A percentile compares a stretch with the other conserved stretches of the same genome.
These are phyloP conservation scores for Heliconius melpomene DNA, from an alignment of 1,140 invertebrate species.

Conservation along the genomic window DNA sequence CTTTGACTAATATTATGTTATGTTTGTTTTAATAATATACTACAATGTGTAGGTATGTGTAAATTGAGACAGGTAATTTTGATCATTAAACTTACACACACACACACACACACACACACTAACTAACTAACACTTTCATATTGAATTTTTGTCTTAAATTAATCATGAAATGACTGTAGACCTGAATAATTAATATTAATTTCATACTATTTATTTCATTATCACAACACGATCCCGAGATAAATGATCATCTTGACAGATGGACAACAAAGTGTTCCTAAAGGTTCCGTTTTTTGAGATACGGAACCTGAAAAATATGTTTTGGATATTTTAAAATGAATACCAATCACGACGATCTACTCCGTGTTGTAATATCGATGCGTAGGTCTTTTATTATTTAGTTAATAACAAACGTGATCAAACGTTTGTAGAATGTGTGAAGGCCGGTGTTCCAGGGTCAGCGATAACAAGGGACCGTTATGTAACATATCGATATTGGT, in stretches of 20 bases:
- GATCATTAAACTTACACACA: not conserved
- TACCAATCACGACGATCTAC: not conserved
- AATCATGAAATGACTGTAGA: too few relatives aligned
- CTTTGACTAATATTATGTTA: not conserved
- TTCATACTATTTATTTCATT: too few relatives aligned
- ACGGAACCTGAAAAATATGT: too few relatives aligned
- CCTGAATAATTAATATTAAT: too few relatives aligned
- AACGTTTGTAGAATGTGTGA: constrained; percentile 57
- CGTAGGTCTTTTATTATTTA: constrained; percentile 39
- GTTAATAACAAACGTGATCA: constrained; percentile 42
- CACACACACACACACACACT: not conserved
- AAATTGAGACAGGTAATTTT: not conserved
- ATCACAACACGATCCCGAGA: too few relatives aligned
- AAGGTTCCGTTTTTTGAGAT: too few relatives aligned
- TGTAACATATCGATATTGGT: constrained; percentile 38
- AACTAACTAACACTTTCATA: too few relatives aligned
- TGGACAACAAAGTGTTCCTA: too few relatives aligned
- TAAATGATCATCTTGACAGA: too few relatives aligned
- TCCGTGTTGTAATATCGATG: constrained; percentile 4
- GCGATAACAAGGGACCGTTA: constrained; percentile 56
- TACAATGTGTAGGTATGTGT: not conserved
- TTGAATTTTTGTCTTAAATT: too few relatives aligned
- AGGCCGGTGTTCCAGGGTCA: constrained; percentile 52
- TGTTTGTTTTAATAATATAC: not conserved
- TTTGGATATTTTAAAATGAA: not conserved